Evolutionary conservation across 2,888 invertebrate genomes (phyloP).

Genomic region (Thumatha senex): DNA sequence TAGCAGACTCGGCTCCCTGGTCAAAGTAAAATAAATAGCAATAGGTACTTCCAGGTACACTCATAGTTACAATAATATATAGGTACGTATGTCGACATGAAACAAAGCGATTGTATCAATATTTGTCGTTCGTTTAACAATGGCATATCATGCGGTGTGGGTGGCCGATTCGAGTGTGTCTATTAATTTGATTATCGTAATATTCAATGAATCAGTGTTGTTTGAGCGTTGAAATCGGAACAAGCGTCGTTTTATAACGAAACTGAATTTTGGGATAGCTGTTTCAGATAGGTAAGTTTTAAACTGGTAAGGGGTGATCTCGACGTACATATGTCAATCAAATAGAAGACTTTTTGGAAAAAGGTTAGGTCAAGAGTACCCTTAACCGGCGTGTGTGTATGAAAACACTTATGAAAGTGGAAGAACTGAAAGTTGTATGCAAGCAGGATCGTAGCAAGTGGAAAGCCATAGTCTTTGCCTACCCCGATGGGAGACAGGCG

Average conservation of each 20-base stretch:
- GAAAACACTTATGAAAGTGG: too few species aligned
- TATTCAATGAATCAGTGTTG: constrained; percentile 49
- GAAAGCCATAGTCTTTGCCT: too few species aligned
- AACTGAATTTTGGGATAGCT: background rate
- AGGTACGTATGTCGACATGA: constrained; percentile 47
- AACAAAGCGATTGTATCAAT: constrained; percentile 66
- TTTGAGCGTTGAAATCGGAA: constrained; percentile 41
- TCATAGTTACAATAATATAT: constrained; percentile 4
- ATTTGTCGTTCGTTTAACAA: constrained; percentile 73
- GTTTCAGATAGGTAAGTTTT: too few species aligned
- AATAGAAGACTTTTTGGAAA: too few species aligned
- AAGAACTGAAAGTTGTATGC: too few species aligned
- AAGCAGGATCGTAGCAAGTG: too few species aligned
- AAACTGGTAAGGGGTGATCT: too few species aligned
- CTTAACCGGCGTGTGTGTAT: too few species aligned
- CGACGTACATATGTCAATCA: too few species aligned
- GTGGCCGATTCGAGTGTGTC: constrained; percentile 59
- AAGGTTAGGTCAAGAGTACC: too few species aligned
- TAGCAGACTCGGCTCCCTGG: too few species aligned
- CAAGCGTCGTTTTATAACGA: background rate
- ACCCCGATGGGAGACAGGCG: too few species aligned
- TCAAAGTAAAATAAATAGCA: constrained; percentile 3
- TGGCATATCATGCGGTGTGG: constrained; percentile 60
- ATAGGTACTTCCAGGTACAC: background rate
- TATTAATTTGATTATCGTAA: constrained; percentile 74